Percentiles rank a stretch among this genome's conserved stretches.
phyloP scores from a whole-genome alignment of 2,888 invertebrate species.

The Nasonovia ribisnigri region DNA sequence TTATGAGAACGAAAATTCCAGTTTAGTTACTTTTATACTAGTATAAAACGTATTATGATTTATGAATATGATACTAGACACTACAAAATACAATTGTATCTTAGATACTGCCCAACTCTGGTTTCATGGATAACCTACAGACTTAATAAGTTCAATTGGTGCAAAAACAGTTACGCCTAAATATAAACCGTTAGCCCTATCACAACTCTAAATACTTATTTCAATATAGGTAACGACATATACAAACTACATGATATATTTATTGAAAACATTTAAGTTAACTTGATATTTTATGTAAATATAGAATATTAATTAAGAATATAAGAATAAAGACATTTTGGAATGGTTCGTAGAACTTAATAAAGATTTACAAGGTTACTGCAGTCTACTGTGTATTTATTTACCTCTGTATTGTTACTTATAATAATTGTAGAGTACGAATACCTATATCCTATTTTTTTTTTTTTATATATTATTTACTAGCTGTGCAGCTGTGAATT shows the following conservation, averaged over 20 bases:
- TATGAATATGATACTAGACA: too few species aligned
- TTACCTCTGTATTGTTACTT: not conserved
- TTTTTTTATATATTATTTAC: not conserved
- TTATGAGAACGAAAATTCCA: too few species aligned
- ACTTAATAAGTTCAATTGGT: not conserved
- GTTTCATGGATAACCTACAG: not conserved
- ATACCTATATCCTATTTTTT: not conserved
- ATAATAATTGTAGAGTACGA: not conserved
- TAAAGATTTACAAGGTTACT: not conserved
- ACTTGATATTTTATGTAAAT: not conserved
- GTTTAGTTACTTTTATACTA: too few species aligned
- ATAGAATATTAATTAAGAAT: not conserved
- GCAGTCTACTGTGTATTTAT: not conserved
- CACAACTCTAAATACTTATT: not conserved
- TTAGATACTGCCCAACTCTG: too few species aligned
- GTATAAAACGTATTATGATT: too few species aligned
- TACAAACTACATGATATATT: not conserved
- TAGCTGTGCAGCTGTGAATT: not conserved
- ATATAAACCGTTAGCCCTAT: not conserved
- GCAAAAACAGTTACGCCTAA: not conserved
- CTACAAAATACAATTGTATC: too few species aligned
- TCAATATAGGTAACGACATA: not conserved
- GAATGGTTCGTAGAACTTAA: not conserved
- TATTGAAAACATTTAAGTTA: not conserved
- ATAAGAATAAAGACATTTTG: not conserved